These are phyloP conservation scores for Syrista parreyssii DNA, from an alignment of 2,888 invertebrate species.

Conservation along the genomic window DNA sequence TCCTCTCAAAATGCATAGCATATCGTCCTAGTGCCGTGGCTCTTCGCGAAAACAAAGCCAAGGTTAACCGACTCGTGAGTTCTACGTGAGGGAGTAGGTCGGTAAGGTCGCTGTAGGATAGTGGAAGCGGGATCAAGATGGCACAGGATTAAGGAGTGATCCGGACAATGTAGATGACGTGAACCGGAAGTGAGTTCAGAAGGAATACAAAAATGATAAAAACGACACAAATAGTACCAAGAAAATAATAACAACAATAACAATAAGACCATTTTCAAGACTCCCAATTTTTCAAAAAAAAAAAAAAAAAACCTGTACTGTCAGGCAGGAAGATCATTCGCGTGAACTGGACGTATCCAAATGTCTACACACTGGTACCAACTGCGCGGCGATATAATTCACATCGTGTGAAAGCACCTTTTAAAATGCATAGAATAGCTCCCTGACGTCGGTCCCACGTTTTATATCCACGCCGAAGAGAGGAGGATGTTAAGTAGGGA, in stretches of 20 bases:
- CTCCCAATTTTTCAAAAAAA: neutral
- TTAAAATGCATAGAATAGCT: slow-evolving; percentile 51
- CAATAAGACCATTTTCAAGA: neutral
- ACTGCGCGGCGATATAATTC: slow-evolving; percentile 29
- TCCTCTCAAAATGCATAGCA: slow-evolving; percentile 11
- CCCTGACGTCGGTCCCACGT: slow-evolving; percentile 27
- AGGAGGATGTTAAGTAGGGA: slow-evolving; percentile 4
- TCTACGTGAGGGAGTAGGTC: neutral
- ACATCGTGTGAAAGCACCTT: slow-evolving; percentile 36
- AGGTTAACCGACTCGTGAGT: neutral
- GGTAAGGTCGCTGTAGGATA: neutral
- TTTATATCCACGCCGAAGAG: slow-evolving; percentile 20
- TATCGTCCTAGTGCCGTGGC: neutral
- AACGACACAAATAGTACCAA: neutral
- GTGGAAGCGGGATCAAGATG: neutral
- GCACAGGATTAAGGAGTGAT: neutral
- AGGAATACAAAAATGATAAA: neutral
- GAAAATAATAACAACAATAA: neutral
- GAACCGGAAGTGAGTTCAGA: neutral
- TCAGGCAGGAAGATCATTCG: neutral
- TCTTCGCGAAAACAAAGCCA: neutral
- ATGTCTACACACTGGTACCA: neutral
- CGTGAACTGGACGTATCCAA: neutral
- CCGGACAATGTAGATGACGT: neutral
- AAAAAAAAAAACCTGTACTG: slow-evolving; percentile 6